Percentiles rank a stretch among this genome's conserved stretches.
phyloP scores from a whole-genome alignment of 2,888 invertebrate species.

The Andrena camellia region DNA sequence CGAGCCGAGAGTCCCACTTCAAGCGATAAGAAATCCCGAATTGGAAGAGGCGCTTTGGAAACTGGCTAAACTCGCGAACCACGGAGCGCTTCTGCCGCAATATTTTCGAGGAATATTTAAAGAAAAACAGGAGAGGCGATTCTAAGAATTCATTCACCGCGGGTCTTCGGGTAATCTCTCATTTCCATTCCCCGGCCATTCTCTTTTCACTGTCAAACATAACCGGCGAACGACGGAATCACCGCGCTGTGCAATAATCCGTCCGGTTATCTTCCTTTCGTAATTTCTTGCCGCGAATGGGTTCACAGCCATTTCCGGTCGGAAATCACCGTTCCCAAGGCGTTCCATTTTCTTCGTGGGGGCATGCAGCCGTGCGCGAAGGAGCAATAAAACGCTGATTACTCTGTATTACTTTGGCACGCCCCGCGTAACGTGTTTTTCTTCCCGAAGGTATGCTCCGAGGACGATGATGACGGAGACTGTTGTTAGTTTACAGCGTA shows the following conservation, averaged over 20 bases:
- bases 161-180: background rate
- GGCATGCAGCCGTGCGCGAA: conserved; percentile 14
- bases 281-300: conserved; percentile 23
- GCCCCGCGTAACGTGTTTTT: background rate
- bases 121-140: background rate
- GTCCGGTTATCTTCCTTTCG: conserved; percentile 15
- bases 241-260: conserved; percentile 8
- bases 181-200: background rate
- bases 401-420: conserved; percentile 41
- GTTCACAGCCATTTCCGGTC: conserved; percentile 26
- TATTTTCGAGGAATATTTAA: too few relatives aligned
- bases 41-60: background rate
- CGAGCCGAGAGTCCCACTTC: background rate
- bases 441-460: background rate
- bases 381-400: conserved; percentile 58
- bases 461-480: background rate
- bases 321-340: conserved; percentile 29
- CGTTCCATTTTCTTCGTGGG: conserved; percentile 38
- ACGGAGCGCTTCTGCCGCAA: background rate
- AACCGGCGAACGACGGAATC: conserved; percentile 8
- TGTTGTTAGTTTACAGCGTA: background rate
- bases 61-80: background rate
- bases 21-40: conserved; percentile 8
- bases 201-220: background rate
- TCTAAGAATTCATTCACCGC: background rate